Base-by-base conservation (phyloP, 2,888 invertebrate genomes). In the Mythimna lalbum region DNA sequence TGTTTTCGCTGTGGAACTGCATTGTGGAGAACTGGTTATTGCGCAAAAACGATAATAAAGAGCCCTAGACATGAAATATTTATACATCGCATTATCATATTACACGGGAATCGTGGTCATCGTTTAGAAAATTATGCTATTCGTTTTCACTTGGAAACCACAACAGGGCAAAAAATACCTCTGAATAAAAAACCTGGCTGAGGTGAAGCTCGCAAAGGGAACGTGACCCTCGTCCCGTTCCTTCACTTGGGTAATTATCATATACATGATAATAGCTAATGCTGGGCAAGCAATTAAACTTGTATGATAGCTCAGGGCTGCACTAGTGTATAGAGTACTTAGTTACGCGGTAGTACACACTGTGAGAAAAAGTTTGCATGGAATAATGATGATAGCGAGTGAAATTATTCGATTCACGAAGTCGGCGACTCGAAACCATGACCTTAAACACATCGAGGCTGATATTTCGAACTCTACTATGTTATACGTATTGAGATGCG, bases 31-130 rank as follows among this genome's bases (percentile, higher is more conserved):
- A 95, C 95, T 88, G 92, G 94, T 94, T 94, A 88, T 88, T 83
- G 87, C 84, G 91, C 93, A 94, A 95, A 95, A 95, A 95, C 91
- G 91, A 93, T 92, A 91, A 89, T 91, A 93, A 92, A 91, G 90
- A 89, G 86, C 89, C 89, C 88, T 91, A 93, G 91, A 91, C 93
- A 94, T 95, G 92, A 94, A 95, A 95, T 94, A 95, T 94, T 94
- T 95, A 95, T 95, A 93, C 91, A 88, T 91, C 88, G 89, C 93
- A 95, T 96, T 96, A 96, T 95, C 95, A 96, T 96, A 95, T 94
- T 95, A 95, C 96, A 94, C 87, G 94, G 91, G 94, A 93, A 92
- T 92, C 93, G 94, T 95, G 94, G 93, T 92, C 92, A 93, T 93
- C 91, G 94, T 90, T 93, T 93, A 93, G 93, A 93, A 94, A 95